A percentile compares a stretch with the other conserved stretches of the same genome.
phyloP scores from a whole-genome alignment of 1,140 invertebrate species.

The Neelides sp. region DNA sequence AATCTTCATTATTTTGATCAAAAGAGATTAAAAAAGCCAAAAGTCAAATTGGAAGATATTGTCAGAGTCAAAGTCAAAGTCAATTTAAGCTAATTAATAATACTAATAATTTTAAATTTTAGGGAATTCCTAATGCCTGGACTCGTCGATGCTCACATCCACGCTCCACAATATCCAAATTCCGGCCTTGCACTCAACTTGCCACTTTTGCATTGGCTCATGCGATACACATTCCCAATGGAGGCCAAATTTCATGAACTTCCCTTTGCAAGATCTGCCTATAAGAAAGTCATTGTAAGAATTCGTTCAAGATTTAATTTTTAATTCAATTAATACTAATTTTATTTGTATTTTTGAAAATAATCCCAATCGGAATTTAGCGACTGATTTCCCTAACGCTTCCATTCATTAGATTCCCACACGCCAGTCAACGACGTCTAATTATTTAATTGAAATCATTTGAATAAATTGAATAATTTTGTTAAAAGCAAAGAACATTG shows the following conservation, averaged over 20 bases:
- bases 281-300: slow-evolving; percentile 65
- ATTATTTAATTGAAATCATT: slow-evolving; percentile 13
- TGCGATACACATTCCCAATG: slow-evolving; percentile 72
- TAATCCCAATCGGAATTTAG: too few species aligned
- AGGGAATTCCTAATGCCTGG: slow-evolving; percentile 70
- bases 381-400: too few species aligned
- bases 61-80: not conserved
- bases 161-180: slow-evolving; percentile 77
- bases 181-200: slow-evolving; percentile 65
- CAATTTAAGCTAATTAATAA: not conserved
- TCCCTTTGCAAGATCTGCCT: slow-evolving; percentile 56
- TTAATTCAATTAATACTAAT: slow-evolving; percentile 4
- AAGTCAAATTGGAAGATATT: not conserved
- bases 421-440: too few species aligned
- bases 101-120: slow-evolving; percentile 8
- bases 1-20: not conserved
- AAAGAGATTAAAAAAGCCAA: not conserved
- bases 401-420: too few species aligned
- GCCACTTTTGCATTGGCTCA: slow-evolving; percentile 67
- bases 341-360: slow-evolving; percentile 13
- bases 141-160: slow-evolving; percentile 76
- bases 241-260: slow-evolving; percentile 58
- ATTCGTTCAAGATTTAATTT: slow-evolving; percentile 4
- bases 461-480: slow-evolving; percentile 19
- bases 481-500: slow-evolving; percentile 52